phyloP scores from a whole-genome alignment of 2,113 vertebrate genomes.

The Boulengerochromis microlepis region DNA sequence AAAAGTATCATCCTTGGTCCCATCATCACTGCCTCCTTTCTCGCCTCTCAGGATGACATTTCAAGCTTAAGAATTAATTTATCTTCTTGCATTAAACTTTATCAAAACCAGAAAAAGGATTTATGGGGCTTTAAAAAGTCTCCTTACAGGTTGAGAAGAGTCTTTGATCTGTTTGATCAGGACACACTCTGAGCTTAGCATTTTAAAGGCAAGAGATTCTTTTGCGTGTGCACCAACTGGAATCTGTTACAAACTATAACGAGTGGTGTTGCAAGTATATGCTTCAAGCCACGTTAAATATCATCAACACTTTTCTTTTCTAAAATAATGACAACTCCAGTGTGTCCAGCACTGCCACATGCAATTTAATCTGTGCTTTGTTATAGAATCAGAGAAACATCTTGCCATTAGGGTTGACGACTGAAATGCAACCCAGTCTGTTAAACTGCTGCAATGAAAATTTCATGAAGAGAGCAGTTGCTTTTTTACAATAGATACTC shows the following conservation, averaged over 20 bases:
- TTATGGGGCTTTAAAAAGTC: not conserved
- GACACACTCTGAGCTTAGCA: conserved; percentile 5
- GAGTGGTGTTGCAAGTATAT: not conserved
- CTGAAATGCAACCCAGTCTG: not conserved
- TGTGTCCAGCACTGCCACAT: not conserved
- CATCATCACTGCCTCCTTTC: not conserved
- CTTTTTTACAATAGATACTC: not conserved
- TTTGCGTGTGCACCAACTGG: not conserved
- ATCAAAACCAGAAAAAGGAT: not conserved
- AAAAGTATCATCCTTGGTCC: not conserved
- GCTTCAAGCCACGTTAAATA: not conserved
- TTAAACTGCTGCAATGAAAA: not conserved
- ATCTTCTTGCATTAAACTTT: not conserved
- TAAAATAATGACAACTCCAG: not conserved
- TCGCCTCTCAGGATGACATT: not conserved
- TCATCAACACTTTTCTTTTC: not conserved
- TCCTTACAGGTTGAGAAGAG: conserved; percentile 4
- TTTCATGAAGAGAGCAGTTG: not conserved
- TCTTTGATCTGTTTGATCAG: conserved; percentile 37
- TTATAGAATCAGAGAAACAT: not conserved
- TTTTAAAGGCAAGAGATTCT: not conserved
- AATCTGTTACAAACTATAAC: conserved; percentile 1
- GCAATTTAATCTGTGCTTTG: not conserved
- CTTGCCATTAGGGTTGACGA: not conserved
- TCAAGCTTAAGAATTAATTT: conserved; percentile 11